Base-by-base conservation (phyloP, 2,888 invertebrate species). In the Parthenolecanium corni region DNA sequence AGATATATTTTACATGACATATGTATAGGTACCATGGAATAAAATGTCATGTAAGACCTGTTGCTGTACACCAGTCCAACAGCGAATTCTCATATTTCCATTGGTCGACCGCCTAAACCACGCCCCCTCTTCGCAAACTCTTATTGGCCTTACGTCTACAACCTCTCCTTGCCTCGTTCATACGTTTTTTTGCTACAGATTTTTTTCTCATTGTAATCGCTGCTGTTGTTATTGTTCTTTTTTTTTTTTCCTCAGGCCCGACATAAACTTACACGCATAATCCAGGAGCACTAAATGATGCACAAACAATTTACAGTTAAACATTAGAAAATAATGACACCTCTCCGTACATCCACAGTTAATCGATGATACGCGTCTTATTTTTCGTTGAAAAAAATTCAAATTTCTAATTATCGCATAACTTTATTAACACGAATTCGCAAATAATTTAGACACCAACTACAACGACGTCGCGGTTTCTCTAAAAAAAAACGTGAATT, bases 271-370 rank as follows among this genome's bases (percentile, higher is more conserved):
- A 57, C 46, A 57, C 44, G 46, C 57, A 46, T 57, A 57, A 57
- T 57, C 57, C 57, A 44, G 44, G 42, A 31, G 31, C 31, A 31
- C 31, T 31, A 23, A 44, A 57, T 44, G 57, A 57, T 44, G 44
- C 44, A 57, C 44, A 44, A 42, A 57, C 57, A 57, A 25, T 57
- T 25, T 46, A 44, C 42, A 42, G 44, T 25, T 57, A 44, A 57
- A 57, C 57, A 46, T 57, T 46, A 46, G 44, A 44, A 57, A 57
- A 57, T 57, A 57, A 57, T 57, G 57, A 57, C 46, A 57, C 57
- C 57, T 57, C 46, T 57, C 25, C 3, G 44, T 57, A 46, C 42
- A 25, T 56, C 21, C 42, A 56, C 46, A 57, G 44, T 25, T 57
- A 57, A 57, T 57, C 57, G 46, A 57, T 57, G 44, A 57, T 57